These are phyloP conservation scores for Sminthurinus aureus DNA, from an alignment of 2,888 invertebrate species.

Conservation along the genomic window DNA sequence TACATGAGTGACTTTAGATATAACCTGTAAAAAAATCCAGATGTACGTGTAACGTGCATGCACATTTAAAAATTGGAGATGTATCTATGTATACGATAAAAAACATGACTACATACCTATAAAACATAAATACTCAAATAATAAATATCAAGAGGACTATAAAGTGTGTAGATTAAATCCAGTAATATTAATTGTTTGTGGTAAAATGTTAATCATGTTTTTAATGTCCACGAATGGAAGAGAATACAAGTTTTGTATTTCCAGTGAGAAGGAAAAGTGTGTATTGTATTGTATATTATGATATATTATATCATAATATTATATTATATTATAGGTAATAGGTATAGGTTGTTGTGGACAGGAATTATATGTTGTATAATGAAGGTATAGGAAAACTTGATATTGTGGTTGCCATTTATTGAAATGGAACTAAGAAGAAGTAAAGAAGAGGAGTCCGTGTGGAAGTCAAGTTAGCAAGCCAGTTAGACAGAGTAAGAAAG, in stretches of 20 bases:
- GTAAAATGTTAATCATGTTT: constrained; percentile 3
- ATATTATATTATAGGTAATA: too few relatives aligned
- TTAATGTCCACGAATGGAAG: background rate
- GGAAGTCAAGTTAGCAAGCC: background rate
- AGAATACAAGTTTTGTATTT: background rate
- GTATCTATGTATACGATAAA: background rate
- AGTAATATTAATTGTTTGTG: background rate
- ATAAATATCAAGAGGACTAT: background rate
- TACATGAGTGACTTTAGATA: too few relatives aligned
- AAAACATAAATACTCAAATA: background rate
- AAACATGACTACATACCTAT: background rate
- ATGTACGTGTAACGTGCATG: background rate
- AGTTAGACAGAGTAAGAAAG: too few relatives aligned
- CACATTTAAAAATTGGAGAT: background rate
- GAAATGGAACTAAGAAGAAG: background rate
- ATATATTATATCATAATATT: too few relatives aligned
- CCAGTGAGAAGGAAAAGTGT: background rate
- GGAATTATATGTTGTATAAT: background rate
- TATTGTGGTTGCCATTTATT: background rate
- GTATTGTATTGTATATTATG: background rate
- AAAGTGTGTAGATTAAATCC: background rate
- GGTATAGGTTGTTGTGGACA: background rate
- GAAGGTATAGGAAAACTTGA: background rate
- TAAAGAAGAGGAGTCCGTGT: background rate
- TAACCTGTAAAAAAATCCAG: too few relatives aligned